Conservation (phyloP, 2,113 vertebrate species). For the Marmota flaviventris region DNA sequence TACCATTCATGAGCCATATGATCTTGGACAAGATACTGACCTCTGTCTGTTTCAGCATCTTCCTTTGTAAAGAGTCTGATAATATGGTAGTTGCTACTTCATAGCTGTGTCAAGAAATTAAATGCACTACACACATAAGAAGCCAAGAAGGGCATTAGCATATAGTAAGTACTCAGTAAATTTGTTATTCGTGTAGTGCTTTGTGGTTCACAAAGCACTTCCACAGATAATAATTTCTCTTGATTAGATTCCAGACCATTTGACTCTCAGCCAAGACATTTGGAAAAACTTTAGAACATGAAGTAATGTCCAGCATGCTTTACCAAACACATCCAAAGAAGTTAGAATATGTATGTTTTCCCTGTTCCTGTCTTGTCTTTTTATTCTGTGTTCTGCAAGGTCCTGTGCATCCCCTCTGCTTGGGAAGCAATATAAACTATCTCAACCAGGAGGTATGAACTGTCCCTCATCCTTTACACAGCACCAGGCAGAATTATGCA, state of each 20-base stretch:
- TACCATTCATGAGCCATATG: neutral
- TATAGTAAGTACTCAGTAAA: neutral
- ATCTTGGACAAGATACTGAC: neutral
- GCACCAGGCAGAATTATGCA: neutral
- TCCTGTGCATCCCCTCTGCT: neutral
- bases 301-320: neutral
- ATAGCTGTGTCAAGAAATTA: neutral
- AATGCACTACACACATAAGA: neutral
- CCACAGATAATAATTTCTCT: neutral
- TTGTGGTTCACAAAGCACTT: neutral
- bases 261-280: conserved; percentile 29
- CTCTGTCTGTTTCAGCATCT: neutral
- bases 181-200: neutral
- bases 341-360: neutral
- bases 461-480: neutral
- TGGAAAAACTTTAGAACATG: conserved; percentile 35
- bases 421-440: neutral
- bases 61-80: neutral
- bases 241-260: neutral
- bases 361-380: neutral
- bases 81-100: neutral
- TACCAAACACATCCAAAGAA: neutral
- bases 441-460: neutral
- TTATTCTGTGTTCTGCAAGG: neutral
- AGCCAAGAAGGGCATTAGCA: neutral